Percentiles rank a stretch among this genome's conserved stretches.
Evolutionary conservation across 2,113 vertebrate species (phyloP).

Genomic region (Ictidomys tridecemlineatus): DNA sequence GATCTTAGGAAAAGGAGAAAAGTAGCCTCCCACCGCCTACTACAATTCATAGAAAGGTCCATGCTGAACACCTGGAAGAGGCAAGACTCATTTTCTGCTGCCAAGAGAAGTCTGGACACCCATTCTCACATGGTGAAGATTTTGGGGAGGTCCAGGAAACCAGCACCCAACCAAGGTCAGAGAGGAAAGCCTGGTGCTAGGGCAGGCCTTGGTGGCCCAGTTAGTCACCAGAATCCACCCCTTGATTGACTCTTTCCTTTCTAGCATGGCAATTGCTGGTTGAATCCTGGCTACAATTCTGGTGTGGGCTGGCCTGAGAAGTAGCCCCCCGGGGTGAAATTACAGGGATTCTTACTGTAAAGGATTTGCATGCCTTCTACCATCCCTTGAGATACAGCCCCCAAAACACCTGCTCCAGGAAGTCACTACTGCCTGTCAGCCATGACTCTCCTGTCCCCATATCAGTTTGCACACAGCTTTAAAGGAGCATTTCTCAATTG

Average conservation of each 20-base stretch:
- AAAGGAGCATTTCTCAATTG: too few species aligned
- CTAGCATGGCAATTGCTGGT: not conserved
- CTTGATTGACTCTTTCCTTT: not conserved
- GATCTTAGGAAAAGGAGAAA: not conserved
- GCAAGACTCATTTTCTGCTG: too few species aligned
- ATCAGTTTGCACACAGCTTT: too few species aligned
- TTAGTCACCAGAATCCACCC: too few species aligned
- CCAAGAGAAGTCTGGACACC: not conserved
- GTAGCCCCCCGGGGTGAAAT: not conserved
- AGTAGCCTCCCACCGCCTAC: not conserved
- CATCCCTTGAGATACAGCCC: too few species aligned
- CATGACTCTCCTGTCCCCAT: too few species aligned
- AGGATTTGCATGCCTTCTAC: not conserved
- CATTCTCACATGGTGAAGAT: not conserved
- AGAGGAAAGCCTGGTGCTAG: fast-evolving
- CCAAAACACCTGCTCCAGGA: too few species aligned
- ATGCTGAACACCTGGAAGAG: not conserved
- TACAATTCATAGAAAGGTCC: not conserved
- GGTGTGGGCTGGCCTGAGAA: not conserved
- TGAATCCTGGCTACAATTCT: not conserved
- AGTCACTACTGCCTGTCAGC: too few species aligned
- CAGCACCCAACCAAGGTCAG: not conserved
- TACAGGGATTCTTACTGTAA: not conserved
- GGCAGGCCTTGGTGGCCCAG: fast-evolving
- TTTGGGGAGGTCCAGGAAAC: not conserved